Evolutionary conservation across 1,140 invertebrate species (phyloP).

Genomic region (Calephelis virginiensis): DNA sequence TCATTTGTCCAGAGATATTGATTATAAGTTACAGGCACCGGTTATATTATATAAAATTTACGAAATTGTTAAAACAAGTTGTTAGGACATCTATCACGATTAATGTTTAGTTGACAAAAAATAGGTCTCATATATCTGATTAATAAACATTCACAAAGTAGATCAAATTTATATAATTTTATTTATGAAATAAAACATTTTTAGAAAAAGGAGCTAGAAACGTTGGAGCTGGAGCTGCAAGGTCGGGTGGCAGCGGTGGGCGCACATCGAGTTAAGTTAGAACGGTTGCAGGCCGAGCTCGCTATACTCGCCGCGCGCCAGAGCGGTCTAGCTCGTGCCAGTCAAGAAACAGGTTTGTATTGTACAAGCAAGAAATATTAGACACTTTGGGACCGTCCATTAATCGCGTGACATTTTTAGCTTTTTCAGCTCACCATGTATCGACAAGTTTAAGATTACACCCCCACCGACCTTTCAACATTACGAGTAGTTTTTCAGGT

Average conservation of each 20-base stretch:
- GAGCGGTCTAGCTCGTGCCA: constrained; percentile 65
- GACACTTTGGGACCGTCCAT: neutral
- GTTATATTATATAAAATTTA: too few relatives aligned
- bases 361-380: neutral
- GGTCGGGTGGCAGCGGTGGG: constrained; percentile 81
- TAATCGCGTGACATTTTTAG: neutral
- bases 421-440: neutral
- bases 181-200: neutral
- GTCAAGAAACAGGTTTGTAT: constrained; percentile 34
- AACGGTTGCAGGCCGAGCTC: constrained; percentile 82
- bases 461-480: too few relatives aligned
- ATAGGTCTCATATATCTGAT: too few relatives aligned
- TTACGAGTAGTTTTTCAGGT: too few relatives aligned
- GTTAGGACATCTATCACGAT: too few relatives aligned
- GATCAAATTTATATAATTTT: too few relatives aligned
- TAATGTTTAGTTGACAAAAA: neutral
- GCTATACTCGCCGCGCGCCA: constrained; percentile 74
- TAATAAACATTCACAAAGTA: too few relatives aligned
- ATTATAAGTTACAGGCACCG: too few relatives aligned
- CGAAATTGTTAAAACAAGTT: too few relatives aligned
- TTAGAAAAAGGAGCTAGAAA: constrained; percentile 80
- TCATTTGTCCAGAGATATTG: too few relatives aligned
- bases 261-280: constrained; percentile 80
- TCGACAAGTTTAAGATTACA: too few relatives aligned
- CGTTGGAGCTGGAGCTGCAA: constrained; percentile 82